Percentiles rank a stretch among this genome's conserved stretches.
Conservation (phyloP, 2,113 vertebrate genomes). For the Machaerirhynchus nigripectus region DNA sequence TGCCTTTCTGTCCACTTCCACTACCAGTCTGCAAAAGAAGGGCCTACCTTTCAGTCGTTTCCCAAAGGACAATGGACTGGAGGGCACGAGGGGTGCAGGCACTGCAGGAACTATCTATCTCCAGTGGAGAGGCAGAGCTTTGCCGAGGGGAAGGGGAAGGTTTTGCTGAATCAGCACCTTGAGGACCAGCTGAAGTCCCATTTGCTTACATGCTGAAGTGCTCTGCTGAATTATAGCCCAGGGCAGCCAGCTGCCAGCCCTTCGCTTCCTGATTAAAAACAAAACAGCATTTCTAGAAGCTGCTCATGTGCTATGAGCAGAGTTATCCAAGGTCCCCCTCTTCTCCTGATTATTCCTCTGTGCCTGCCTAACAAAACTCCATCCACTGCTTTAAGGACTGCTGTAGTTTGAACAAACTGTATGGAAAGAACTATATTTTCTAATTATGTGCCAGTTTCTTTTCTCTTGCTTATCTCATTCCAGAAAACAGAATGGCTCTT, state of each 20-base stretch:
- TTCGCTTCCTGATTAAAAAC: constrained; percentile 10
- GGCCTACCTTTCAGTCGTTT: neutral
- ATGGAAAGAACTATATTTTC: neutral
- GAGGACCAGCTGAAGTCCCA: neutral
- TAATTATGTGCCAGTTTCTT: neutral
- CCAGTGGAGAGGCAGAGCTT: neutral
- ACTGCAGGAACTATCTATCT: neutral
- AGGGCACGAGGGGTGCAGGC: accelerated
- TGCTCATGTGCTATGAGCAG: neutral
- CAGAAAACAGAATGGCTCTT: neutral
- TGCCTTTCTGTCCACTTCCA: neutral
- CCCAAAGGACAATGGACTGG: neutral
- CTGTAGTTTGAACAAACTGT: neutral
- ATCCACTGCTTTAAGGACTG: neutral
- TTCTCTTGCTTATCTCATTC: neutral
- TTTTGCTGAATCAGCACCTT: neutral
- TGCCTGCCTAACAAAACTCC: neutral
- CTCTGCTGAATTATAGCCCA: constrained; percentile 6
- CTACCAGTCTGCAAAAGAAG: neutral
- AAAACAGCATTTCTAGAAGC: neutral
- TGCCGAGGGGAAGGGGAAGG: neutral
- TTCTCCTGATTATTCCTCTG: neutral
- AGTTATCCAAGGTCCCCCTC: neutral
- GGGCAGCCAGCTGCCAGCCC: constrained; percentile 7
- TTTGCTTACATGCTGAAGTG: neutral